Evolutionary conservation across 2,113 vertebrate species (phyloP), one percentile per base, ranked within the genome.

Genomic region (Emydura subglobosa): DNA sequence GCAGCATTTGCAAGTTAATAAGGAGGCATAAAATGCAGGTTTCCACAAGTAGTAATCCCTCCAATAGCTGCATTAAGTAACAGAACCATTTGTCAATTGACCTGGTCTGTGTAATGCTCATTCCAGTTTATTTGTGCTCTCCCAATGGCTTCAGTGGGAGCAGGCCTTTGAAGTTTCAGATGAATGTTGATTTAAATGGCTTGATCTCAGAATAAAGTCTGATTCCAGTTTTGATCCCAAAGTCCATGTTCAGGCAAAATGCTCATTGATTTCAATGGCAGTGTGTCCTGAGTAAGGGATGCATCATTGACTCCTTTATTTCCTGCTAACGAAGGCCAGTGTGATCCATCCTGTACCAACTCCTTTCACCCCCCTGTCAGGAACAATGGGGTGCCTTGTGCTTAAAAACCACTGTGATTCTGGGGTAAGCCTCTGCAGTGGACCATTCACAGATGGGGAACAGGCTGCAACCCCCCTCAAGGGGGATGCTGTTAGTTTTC

Each of bases 111-210:
- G 79, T 59, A 94, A 80, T 86, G 87, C 50, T 95, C 57, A 95
- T 97, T 96, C 91, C 82, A 90, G 91, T 93, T 88, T 88, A 79
- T 88, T 93, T 92, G 61, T 93, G 74, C 83, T 81, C 44, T 91
- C 34, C 61, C 29, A 57, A 34, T n/a, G 54, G 49, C 82, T 93
- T 24, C 39, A 89, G 78, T 0, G 7, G 85, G 29, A 89, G 2
- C 49, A 93, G 89, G 82, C 13, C 57, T 89, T 81, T 96, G 50
- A 39, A 81, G 79, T 22, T 97, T 82, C 85, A 96, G 2, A 4
- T 93, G 96, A 97, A 94, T 91, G 51, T 47, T 72, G 89, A 90
- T 97, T 97, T 97, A 94, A 96, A 79, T 31, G 25, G 61, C 34
- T 78, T 87, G 95, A 96, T 92, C 85, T 82, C 82, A 95, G 93